Percentiles rank a stretch among this genome's conserved stretches.
Conservation (phyloP, 2,888 invertebrate species). For the Nomada fucata region DNA sequence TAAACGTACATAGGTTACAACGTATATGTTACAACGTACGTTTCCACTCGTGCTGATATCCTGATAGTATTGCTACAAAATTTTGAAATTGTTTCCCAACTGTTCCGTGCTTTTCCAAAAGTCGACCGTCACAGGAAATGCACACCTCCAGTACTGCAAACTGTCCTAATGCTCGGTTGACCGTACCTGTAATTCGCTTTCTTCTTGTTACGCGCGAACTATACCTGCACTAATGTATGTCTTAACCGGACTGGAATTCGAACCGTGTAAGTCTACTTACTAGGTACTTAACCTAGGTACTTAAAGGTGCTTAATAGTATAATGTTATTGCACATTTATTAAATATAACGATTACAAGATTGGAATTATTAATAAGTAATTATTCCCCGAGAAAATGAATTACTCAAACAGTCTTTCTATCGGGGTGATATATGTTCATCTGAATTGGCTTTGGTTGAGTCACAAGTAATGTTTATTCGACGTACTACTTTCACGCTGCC, state of each 20-base stretch:
- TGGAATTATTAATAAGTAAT: too few species aligned
- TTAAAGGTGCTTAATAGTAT: too few species aligned
- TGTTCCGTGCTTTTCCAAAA: conserved; percentile 12
- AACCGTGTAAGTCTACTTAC: not conserved
- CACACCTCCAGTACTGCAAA: not conserved
- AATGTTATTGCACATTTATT: too few species aligned
- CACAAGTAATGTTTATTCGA: too few species aligned
- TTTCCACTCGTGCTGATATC: conserved; percentile 51
- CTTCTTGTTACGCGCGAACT: not conserved
- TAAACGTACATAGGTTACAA: not conserved
- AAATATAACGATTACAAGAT: too few species aligned
- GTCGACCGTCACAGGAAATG: not conserved
- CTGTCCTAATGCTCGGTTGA: not conserved
- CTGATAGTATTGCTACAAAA: conserved; percentile 63
- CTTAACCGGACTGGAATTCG: not conserved
- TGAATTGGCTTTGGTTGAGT: too few species aligned
- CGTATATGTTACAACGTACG: not conserved
- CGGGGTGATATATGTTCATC: too few species aligned
- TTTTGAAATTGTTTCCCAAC: conserved; percentile 63
- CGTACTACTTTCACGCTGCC: too few species aligned
- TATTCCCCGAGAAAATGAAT: too few species aligned
- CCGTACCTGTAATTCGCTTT: not conserved
- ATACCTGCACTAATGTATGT: not conserved
- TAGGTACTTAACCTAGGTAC: not conserved
- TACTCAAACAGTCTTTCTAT: too few species aligned